Conservation (phyloP, 2,113 vertebrate genomes). For the Butorides virescens region DNA sequence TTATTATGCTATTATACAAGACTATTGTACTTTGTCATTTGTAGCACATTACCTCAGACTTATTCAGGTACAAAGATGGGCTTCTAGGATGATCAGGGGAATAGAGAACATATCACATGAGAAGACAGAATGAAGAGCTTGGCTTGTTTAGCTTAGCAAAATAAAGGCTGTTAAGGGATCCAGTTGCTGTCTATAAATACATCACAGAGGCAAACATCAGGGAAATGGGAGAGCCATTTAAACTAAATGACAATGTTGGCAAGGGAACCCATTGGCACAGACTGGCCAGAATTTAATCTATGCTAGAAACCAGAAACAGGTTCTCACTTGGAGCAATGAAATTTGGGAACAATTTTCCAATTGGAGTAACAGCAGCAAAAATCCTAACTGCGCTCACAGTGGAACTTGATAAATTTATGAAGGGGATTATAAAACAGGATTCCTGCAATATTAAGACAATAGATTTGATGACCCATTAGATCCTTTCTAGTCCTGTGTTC, state of each 20-base stretch:
- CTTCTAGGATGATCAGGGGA: background rate
- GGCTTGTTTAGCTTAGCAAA: conserved; percentile 13
- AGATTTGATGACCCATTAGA: background rate
- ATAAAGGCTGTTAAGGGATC: background rate
- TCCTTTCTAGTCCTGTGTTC: background rate
- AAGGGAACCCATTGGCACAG: background rate
- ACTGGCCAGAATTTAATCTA: background rate
- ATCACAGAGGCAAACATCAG: background rate
- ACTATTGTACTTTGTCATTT: conserved; percentile 26
- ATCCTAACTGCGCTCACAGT: background rate
- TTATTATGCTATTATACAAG: conserved; percentile 1
- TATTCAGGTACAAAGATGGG: conserved; percentile 48
- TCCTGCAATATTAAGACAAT: background rate
- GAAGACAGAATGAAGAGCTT: conserved; percentile 3
- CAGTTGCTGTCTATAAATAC: conserved; percentile 44
- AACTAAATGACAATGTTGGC: background rate
- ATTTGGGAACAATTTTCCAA: background rate
- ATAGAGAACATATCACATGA: conserved; percentile 3
- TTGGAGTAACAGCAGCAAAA: background rate
- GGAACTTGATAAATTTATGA: background rate
- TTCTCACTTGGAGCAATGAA: background rate
- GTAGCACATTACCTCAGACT: conserved; percentile 51
- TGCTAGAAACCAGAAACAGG: background rate
- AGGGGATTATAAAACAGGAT: background rate
- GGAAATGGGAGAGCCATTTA: background rate